Evolutionary conservation across 2,113 vertebrate species (phyloP).

Genomic region (Erpornis zantholeuca): DNA sequence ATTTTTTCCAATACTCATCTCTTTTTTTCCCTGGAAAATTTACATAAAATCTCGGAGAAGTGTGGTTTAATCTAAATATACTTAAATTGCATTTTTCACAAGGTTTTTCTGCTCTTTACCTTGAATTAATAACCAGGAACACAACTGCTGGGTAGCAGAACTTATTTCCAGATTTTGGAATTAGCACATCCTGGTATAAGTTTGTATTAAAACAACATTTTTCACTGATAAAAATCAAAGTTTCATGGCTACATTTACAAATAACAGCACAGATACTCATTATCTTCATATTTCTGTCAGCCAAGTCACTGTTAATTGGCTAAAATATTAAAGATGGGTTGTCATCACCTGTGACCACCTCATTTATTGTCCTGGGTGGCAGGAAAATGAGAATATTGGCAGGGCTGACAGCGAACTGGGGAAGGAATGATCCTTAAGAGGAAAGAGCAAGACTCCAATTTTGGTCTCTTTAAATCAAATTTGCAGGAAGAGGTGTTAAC

Average conservation of each 20-base stretch:
- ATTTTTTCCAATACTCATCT: accelerated
- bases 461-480: neutral
- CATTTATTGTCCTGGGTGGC: neutral
- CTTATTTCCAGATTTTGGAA: neutral
- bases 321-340: neutral
- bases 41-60: neutral
- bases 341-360: neutral
- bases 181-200: neutral
- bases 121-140: neutral
- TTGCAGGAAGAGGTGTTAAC: neutral
- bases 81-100: neutral
- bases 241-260: neutral
- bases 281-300: neutral
- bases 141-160: too few relatives aligned
- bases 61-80: neutral
- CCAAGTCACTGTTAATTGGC: neutral
- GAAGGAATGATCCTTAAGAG: neutral
- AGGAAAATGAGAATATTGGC: neutral
- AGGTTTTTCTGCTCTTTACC: neutral
- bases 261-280: neutral
- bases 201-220: neutral
- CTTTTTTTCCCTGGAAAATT: neutral
- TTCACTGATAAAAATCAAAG: neutral
- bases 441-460: neutral
- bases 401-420: neutral